Conservation (phyloP, 2,797 vertebrate species). For the Lophotriccus pileatus region DNA sequence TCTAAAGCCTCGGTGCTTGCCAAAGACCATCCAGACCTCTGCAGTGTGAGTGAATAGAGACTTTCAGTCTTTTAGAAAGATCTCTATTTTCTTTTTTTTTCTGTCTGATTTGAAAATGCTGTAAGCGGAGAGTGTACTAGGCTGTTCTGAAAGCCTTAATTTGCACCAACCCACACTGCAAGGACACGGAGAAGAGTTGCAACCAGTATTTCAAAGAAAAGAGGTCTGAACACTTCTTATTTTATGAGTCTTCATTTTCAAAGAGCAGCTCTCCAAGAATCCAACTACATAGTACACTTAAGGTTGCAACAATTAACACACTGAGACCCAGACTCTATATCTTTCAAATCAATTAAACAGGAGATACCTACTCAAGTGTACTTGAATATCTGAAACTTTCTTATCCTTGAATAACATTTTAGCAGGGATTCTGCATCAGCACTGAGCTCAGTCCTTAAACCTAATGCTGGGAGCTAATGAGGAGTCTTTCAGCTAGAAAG, state of each 20-base stretch:
- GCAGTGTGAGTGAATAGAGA: not conserved
- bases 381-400: not conserved
- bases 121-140: not conserved
- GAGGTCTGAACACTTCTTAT: not conserved
- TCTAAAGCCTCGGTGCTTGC: not conserved
- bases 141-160: not conserved
- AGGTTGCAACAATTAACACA: not conserved
- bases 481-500: not conserved
- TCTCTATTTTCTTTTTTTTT: not conserved
- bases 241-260: not conserved
- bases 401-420: not conserved
- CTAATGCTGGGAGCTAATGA: not conserved
- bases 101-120: not conserved
- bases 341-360: not conserved
- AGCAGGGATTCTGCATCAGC: not conserved
- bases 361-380: not conserved
- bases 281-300: not conserved
- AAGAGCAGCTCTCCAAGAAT: not conserved
- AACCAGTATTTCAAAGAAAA: not conserved
- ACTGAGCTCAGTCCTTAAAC: not conserved
- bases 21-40: not conserved
- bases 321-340: not conserved
- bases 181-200: rapidly evolving
- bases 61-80: not conserved
- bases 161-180: not conserved